These are phyloP conservation scores for Capitella teleta DNA, from an alignment of 1,140 invertebrate genomes.

Conservation along the genomic window DNA sequence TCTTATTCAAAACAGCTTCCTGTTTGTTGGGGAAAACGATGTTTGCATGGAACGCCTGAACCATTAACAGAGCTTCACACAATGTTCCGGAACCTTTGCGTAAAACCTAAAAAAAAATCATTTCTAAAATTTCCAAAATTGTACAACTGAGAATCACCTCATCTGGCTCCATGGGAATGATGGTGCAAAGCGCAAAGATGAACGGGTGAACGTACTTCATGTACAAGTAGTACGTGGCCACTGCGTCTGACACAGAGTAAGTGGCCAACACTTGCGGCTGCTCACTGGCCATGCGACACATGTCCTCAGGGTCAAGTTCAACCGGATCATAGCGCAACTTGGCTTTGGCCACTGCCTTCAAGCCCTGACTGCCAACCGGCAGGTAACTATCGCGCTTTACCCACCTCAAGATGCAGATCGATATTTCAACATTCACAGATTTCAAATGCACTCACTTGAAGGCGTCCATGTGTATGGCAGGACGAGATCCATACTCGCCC, in stretches of 20 bases:
- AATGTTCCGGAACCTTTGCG: conserved; percentile 94
- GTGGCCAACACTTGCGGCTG: conserved; percentile 88
- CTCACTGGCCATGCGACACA: conserved; percentile 90
- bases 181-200: conserved; percentile 96
- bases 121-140: background rate
- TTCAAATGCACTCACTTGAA: conserved; percentile 53
- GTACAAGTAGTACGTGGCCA: conserved; percentile 97
- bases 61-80: conserved; percentile 94
- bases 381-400: conserved; percentile 94
- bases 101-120: conserved; percentile 54
- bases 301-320: conserved; percentile 96
- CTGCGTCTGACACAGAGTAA: conserved; percentile 98
- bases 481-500: conserved; percentile 73
- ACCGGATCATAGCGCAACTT: conserved; percentile 95
- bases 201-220: conserved; percentile 99
- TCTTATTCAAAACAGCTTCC: conserved; percentile 63
- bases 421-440: conserved; percentile 6
- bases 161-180: conserved; percentile 97
- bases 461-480: conserved; percentile 95
- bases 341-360: conserved; percentile 96
- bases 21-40: conserved; percentile 98
- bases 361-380: conserved; percentile 89
- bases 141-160: conserved; percentile 53
- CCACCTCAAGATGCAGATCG: conserved; percentile 56
- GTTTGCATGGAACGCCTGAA: conserved; percentile 89